Base-by-base conservation (phyloP, 1,140 invertebrate genomes). In the Dufourea novaeangliae region DNA sequence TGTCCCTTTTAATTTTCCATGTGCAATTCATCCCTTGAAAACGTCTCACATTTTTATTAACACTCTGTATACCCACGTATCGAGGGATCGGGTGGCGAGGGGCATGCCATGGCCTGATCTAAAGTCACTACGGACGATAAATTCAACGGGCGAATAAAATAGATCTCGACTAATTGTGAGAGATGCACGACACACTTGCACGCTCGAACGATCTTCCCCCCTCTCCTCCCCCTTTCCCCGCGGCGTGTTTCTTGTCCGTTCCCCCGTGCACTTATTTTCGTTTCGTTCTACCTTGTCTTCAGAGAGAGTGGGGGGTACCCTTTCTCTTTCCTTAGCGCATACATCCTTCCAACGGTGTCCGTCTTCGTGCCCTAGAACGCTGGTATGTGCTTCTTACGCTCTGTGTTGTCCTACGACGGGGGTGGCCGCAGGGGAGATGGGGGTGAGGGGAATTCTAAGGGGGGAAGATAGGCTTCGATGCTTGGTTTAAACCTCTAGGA, bases 161-260 rank as follows among this genome's bases (percentile, higher is more conserved):
- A 90, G 90, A 91, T 92, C 90, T 89, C 88, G 90, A 91, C 91
- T 92, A 92, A 92, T 92, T 92, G 91, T 88, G 90, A 85, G 87
- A 92, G 91, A 92, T 92, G 87, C 91, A 91, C 91, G 91, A 92
- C 86, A 90, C 85, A 89, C 87, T 89, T 85, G 83, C 83, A 75
- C 79, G 83, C 54, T 72, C 41, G 50, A 27, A 22, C 67, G 56
- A 12, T 37, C 44, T 41, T 32, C n/a, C 25, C 44, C 17, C 64
- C 59, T 61, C n/a, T n/a, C 2, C 17, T 66, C 52, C 70, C 22
- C n/a, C 52, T 25, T 22, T 34, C n/a, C 5, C 17, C n/a, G n/a
- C n/a, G n/a, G n/a, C n/a, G n/a, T n/a, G n/a, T 61, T 7, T 71
- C 56, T 20, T 54, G 29, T 44, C 62, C 34, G 50, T 78, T 68